Evolutionary conservation across 2,113 vertebrate species (phyloP), one percentile per base, ranked within the genome.

Genomic region (Urocynchramus pylzowi): DNA sequence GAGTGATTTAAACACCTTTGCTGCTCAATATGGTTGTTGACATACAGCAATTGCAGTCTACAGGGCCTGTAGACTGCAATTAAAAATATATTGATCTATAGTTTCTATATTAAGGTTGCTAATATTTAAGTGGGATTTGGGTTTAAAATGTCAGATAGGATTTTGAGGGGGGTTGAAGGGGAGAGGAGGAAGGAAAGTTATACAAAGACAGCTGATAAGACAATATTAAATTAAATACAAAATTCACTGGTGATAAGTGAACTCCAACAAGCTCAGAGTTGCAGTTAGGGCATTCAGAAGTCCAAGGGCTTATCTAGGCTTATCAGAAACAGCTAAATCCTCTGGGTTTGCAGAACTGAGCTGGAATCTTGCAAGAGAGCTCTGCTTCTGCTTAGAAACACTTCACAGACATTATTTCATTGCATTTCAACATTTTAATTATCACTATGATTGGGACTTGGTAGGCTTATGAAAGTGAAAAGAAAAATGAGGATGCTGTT

Each of bases 381-480:
- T 95, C 47, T 42, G 37, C 50, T 87, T 81, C 83, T 89, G 33
- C 59, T 75, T 75, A 59, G 68, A 92, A 95, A 91, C 60, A 68
- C 68, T 87, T 92, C 64, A 91, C 44, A 83, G 64, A 67, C 26
- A 74, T 81, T 54, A 78, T 82, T 81, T 75, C 39, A 70, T 52
- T 87, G 83, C 63, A 76, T 85, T 90, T 94, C 52, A 90, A 63
- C n/a, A 67, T 70, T 90, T 92, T 84, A 92, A 91, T 95, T 88
- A 74, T 35, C 68, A 42, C 39, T 70, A 33, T 84, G 84, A 92
- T 54, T 92, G 47, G 59, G 60, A 73, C 54, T 87, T 0, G 0
- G 33, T 56, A 83, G n/a, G 68, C 39, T 83, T 73, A 63, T 24
- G 42, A 77, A 95, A 94, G 18, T 18, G 23, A 69, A 94, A 91